phyloP scores from a whole-genome alignment of 1,140 invertebrate species.

The Papilio glaucus region DNA sequence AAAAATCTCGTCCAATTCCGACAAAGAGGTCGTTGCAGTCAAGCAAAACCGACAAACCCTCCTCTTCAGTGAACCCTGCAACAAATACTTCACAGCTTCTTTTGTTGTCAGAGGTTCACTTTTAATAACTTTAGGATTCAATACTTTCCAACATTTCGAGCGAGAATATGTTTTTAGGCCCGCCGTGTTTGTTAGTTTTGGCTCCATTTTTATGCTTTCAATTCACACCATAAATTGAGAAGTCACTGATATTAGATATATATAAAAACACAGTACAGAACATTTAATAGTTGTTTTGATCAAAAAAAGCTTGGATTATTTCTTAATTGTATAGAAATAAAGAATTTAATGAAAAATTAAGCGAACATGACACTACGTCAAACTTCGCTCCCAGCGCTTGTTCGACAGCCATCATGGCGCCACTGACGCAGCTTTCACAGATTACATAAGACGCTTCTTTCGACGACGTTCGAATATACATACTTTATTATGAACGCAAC shows the following conservation, averaged over 20 bases:
- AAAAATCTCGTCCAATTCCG: conserved; percentile 68
- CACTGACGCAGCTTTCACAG: conserved; percentile 32
- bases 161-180: conserved; percentile 45
- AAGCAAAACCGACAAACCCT: conserved; percentile 74
- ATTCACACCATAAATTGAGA: conserved; percentile 11
- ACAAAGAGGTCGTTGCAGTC: conserved; percentile 52
- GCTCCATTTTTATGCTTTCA: conserved; percentile 42
- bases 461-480: too few relatives aligned
- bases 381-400: conserved; percentile 38
- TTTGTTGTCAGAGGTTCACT: conserved; percentile 61
- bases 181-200: conserved; percentile 38
- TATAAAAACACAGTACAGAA: conserved; percentile 9
- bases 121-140: conserved; percentile 22
- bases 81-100: conserved; percentile 66
- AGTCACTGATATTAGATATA: background rate
- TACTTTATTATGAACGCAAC: too few relatives aligned
- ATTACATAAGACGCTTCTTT: conserved; percentile 3
- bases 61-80: conserved; percentile 65
- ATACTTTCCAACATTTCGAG: conserved; percentile 30
- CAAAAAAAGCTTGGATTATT: background rate
- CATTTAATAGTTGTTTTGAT: background rate
- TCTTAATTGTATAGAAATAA: conserved; percentile 12
- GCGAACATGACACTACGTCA: conserved; percentile 45
- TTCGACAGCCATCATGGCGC: conserved; percentile 41
- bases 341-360: conserved; percentile 34